phyloP scores from a whole-genome alignment of 2,888 invertebrate species.

The Dorcus hopei region DNA sequence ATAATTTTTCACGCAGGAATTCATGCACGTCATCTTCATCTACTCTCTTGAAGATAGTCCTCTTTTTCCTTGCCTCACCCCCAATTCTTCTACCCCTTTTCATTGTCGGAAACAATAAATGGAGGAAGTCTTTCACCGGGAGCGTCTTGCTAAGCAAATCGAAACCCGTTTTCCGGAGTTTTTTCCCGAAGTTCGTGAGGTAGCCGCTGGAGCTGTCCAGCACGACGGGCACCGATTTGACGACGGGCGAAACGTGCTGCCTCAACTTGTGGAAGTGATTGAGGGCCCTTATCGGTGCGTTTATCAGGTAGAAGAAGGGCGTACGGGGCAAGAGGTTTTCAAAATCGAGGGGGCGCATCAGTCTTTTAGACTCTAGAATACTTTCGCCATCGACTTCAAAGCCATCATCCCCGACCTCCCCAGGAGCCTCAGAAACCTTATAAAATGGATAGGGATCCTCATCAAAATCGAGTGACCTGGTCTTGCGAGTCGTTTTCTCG shows the following conservation, averaged over 20 bases:
- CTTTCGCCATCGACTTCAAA: constrained; percentile 1
- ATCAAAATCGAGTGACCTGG: constrained; percentile 5
- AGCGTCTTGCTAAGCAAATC: constrained; percentile 32
- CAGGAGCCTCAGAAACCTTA: constrained; percentile 7
- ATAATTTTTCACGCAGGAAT: constrained; percentile 36
- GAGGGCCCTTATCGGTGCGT: constrained; percentile 39
- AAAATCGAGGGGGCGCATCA: constrained; percentile 18
- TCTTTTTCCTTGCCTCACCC: constrained; percentile 21
- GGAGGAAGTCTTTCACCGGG: background rate
- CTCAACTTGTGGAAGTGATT: constrained; percentile 36
- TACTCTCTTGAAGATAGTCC: constrained; percentile 39
- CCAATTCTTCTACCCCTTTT: background rate
- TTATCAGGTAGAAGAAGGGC: constrained; percentile 38
- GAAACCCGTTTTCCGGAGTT: constrained; percentile 38
- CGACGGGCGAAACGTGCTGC: constrained; percentile 36
- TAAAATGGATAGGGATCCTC: constrained; percentile 10
- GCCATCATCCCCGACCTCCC: constrained; percentile 1
- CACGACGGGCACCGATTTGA: constrained; percentile 39
- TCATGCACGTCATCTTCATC: constrained; percentile 40
- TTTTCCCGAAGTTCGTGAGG: constrained; percentile 37
- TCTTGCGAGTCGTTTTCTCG: background rate
- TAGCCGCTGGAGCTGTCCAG: constrained; percentile 38
- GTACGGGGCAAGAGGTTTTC: constrained; percentile 33
- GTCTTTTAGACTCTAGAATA: background rate
- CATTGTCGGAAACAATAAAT: background rate